Conservation (phyloP, 2,797 vertebrate species). For the Salmo trutta region DNA sequence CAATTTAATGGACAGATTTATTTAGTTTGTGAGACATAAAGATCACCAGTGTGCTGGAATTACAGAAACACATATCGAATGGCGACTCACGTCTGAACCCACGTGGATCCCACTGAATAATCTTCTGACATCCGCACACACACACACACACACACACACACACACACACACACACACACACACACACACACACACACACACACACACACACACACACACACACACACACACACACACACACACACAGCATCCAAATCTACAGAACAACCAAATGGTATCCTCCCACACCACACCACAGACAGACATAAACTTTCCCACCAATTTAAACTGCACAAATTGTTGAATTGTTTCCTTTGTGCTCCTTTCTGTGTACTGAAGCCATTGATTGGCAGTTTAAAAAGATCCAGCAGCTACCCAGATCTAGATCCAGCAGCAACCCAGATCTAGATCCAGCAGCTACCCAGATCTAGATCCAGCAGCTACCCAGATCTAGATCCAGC, state of each 20-base stretch:
- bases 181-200: constrained; percentile 16
- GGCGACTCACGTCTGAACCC: background rate
- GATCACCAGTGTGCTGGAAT: background rate
- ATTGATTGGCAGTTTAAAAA: background rate
- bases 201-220: constrained; percentile 10
- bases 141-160: constrained; percentile 16
- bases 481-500: no score
- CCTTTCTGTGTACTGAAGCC: background rate
- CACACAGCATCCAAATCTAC: background rate
- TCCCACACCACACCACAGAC: background rate
- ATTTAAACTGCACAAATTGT: background rate
- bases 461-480: no score
- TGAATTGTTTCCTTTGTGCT: background rate
- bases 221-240: constrained; percentile 7
- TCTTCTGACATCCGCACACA: background rate
- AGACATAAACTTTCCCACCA: background rate
- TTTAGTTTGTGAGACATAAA: background rate
- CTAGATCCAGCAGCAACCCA: background rate
- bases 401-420: background rate
- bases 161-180: constrained; percentile 11
- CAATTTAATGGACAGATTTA: background rate
- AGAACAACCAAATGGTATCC: background rate
- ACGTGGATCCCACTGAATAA: background rate
- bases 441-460: no score
- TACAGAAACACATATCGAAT: background rate